A percentile compares a stretch with the other conserved stretches of the same genome.
Evolutionary conservation across 2,113 vertebrate species (phyloP).

Genomic region (Pterophyllum scalare): DNA sequence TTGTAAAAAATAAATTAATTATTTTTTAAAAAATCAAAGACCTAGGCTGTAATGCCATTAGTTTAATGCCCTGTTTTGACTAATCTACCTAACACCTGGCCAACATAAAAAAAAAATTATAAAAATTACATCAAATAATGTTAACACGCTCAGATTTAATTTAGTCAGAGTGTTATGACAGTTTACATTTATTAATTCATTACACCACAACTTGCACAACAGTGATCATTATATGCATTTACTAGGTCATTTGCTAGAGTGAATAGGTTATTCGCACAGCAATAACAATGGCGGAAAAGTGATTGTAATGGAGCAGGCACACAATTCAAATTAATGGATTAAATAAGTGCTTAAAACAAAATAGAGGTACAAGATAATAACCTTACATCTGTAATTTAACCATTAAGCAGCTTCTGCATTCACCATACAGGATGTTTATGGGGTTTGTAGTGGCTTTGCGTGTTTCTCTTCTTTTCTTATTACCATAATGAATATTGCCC

Average conservation of each 20-base stretch:
- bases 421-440: neutral
- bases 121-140: neutral
- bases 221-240: neutral
- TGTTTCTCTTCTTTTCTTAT: neutral
- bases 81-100: neutral
- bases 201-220: neutral
- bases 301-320: neutral
- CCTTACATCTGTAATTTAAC: neutral
- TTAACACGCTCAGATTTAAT: conserved; percentile 2
- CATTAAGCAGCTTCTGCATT: neutral
- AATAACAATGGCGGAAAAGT: conserved; percentile 2
- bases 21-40: neutral
- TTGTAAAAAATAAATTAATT: neutral
- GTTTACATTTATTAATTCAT: conserved; percentile 10
- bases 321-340: conserved; percentile 11
- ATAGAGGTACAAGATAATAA: neutral
- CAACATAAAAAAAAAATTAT: neutral
- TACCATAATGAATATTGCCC: too few species aligned
- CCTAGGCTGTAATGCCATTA: neutral
- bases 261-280: neutral
- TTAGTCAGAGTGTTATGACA: neutral
- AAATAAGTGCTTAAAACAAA: conserved; percentile 1
- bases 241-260: neutral
- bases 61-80: neutral
- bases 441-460: neutral